A percentile compares a stretch with the other conserved stretches of the same genome.
These are phyloP conservation scores for Alexandromys fortis DNA, from an alignment of 2,113 vertebrate species.

Conservation along the genomic window DNA sequence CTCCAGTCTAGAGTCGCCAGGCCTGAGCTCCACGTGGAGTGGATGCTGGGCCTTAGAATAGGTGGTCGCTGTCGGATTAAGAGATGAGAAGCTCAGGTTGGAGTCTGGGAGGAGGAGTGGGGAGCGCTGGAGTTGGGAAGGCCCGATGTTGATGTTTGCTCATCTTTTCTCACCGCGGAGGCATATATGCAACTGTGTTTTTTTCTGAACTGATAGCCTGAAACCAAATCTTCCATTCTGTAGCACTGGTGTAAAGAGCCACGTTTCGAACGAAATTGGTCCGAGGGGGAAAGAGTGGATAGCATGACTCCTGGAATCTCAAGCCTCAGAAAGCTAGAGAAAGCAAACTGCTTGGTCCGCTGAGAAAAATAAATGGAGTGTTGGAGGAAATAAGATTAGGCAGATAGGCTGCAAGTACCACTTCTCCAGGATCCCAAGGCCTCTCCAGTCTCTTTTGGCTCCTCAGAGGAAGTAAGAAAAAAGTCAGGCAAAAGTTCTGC, in stretches of 20 bases:
- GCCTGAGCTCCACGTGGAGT: not conserved
- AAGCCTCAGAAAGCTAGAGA: slow-evolving; percentile 9
- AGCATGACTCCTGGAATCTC: not conserved
- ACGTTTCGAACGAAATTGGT: slow-evolving; percentile 75
- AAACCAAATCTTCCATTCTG: not conserved
- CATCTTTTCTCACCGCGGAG: not conserved
- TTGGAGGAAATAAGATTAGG: slow-evolving; percentile 57
- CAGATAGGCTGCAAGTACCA: not conserved
- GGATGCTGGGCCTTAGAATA: not conserved
- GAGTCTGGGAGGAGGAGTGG: not conserved
- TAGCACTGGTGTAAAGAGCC: not conserved
- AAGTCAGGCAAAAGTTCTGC: not conserved
- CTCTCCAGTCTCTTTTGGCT: not conserved
- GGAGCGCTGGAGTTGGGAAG: not conserved
- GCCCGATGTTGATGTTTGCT: not conserved
- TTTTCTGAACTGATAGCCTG: not conserved
- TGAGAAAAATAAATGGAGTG: slow-evolving; percentile 48
- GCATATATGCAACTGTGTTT: not conserved
- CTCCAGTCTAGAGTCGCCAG: not conserved
- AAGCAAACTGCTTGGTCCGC: slow-evolving; percentile 15
- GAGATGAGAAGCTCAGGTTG: not conserved
- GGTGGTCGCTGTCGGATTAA: not conserved
- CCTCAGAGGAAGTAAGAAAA: not conserved
- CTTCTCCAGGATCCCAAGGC: not conserved
- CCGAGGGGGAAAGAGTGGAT: not conserved